A percentile compares a stretch with the other conserved stretches of the same genome.
Evolutionary conservation across 2,888 invertebrate genomes (phyloP).

Genomic region (Microplitis manilae): DNA sequence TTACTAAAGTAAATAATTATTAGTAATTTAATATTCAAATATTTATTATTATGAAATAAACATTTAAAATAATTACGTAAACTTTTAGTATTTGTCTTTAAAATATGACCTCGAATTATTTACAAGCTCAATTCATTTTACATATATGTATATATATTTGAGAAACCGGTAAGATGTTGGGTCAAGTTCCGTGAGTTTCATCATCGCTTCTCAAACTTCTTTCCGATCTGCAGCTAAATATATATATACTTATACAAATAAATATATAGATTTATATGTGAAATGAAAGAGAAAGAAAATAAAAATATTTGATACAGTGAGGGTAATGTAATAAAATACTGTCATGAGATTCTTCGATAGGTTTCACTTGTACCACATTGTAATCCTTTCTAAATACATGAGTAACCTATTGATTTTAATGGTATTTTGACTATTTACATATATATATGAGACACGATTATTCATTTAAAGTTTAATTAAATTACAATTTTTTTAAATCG

Average conservation of each 20-base stretch:
- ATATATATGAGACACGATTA: not conserved
- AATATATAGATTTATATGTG: not conserved
- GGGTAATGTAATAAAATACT: not conserved
- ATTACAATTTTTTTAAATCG: no score
- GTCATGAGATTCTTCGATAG: not conserved
- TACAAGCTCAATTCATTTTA: slow-evolving; percentile 2
- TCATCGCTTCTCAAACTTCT: not conserved
- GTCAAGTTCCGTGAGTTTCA: slow-evolving; percentile 23
- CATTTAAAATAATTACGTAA: slow-evolving; percentile 13
- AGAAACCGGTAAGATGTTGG: slow-evolving; percentile 3
- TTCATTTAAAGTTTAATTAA: no score
- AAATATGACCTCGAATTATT: slow-evolving; percentile 16
- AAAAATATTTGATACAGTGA: not conserved
- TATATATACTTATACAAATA: no score
- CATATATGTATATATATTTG: not conserved
- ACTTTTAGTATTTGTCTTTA: not conserved
- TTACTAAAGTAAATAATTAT: not conserved
- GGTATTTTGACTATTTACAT: not conserved
- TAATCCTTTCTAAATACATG: slow-evolving; percentile 1
- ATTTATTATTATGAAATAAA: slow-evolving; percentile 8
- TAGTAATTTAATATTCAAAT: not conserved
- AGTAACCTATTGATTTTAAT: not conserved
- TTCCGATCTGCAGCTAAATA: not conserved
- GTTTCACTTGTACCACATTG: not conserved
- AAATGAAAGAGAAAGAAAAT: not conserved